Percentiles rank a stretch among this genome's conserved stretches.
Conservation (phyloP, 2,888 invertebrate species). For the Platycheirus rosarum region DNA sequence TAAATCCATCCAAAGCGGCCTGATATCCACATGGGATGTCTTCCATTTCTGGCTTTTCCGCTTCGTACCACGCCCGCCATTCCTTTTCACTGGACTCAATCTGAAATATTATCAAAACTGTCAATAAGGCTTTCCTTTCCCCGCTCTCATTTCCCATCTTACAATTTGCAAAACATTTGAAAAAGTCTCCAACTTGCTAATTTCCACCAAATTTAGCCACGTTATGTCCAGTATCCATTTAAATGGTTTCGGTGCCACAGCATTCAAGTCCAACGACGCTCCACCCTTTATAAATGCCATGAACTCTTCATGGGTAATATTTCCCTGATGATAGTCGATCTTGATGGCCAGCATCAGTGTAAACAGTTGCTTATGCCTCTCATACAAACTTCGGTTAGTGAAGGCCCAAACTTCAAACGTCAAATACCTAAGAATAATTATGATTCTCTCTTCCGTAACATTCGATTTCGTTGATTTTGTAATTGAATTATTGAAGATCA, state of each 20-base stretch:
- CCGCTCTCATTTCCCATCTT: slow-evolving; percentile 79
- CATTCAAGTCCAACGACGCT: slow-evolving; percentile 95
- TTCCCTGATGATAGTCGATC: slow-evolving; percentile 92
- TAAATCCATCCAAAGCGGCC: slow-evolving; percentile 92
- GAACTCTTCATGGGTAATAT: slow-evolving; percentile 95
- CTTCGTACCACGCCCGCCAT: slow-evolving; percentile 96
- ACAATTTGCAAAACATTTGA: slow-evolving; percentile 90
- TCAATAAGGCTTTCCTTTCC: no score
- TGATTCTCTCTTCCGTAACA: slow-evolving; percentile 92
- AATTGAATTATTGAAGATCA: slow-evolving; percentile 96
- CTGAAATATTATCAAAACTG: slow-evolving; percentile 80
- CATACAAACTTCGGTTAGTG: slow-evolving; percentile 95
- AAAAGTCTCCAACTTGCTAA: slow-evolving; percentile 92
- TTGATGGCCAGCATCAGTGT: slow-evolving; percentile 97
- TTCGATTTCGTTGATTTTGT: slow-evolving; percentile 93
- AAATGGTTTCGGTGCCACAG: slow-evolving; percentile 95
- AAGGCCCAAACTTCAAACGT: slow-evolving; percentile 97
- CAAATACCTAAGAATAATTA: slow-evolving; percentile 93
- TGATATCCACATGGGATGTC: slow-evolving; percentile 95
- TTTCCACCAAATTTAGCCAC: slow-evolving; percentile 97
- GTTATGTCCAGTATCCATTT: slow-evolving; percentile 97
- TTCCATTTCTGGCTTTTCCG: slow-evolving; percentile 95
- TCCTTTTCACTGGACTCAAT: slow-evolving; percentile 93
- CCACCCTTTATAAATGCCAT: slow-evolving; percentile 98
- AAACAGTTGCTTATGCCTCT: slow-evolving; percentile 95